Conservation (phyloP, 2,797 vertebrate species). For the Huso huso region DNA sequence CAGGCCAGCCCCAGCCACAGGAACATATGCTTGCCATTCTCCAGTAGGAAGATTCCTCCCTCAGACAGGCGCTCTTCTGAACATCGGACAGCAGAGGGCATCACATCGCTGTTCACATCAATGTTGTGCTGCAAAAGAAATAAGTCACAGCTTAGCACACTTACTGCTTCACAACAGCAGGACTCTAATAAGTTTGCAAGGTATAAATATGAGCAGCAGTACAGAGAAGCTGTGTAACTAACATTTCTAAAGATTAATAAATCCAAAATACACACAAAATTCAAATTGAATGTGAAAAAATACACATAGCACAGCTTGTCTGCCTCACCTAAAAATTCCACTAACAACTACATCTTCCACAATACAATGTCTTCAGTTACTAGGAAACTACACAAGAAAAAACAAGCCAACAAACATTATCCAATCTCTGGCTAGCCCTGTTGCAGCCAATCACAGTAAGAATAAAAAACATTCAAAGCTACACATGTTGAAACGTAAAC, state of each 20-base stretch:
- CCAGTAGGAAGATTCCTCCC: constrained; percentile 78
- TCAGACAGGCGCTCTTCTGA: constrained; percentile 82
- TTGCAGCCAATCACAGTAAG: no score
- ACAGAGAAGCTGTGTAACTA: background rate
- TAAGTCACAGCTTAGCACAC: background rate
- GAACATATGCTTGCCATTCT: constrained; percentile 76
- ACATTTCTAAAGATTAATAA: background rate
- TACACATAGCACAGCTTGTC: no score
- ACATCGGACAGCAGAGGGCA: constrained; percentile 73
- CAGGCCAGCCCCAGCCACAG: constrained; percentile 81
- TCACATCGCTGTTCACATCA: constrained; percentile 50
- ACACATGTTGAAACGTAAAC: no score
- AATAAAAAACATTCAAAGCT: no score
- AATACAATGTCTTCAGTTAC: no score
- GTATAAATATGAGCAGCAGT: background rate
- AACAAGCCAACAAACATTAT: no score
- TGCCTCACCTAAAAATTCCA: no score
- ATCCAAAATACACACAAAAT: background rate
- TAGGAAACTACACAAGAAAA: no score
- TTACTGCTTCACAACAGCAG: background rate
- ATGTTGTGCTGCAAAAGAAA: constrained; percentile 64
- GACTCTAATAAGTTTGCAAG: background rate
- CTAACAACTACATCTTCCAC: no score
- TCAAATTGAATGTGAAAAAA: no score
- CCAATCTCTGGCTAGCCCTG: no score